Percentiles rank a stretch among this genome's conserved stretches.
These are phyloP conservation scores for Thalpophila matura DNA, from an alignment of 2,888 invertebrate species.

Conservation along the genomic window DNA sequence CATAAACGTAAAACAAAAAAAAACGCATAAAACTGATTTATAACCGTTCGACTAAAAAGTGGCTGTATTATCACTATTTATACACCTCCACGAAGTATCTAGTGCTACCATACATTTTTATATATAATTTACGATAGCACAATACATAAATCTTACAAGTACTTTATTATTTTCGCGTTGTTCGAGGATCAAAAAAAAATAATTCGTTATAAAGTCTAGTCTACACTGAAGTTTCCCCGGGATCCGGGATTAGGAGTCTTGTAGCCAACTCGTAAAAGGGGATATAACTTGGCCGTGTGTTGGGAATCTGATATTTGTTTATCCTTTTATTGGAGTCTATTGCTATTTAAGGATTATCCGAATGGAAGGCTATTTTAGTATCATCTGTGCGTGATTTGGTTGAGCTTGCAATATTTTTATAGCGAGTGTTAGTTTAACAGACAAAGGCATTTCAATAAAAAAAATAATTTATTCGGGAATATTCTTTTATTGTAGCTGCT, in stretches of 20 bases:
- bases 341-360: conserved; percentile 49
- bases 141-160: conserved; percentile 33
- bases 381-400: conserved; percentile 33
- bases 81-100: conserved; percentile 18
- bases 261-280: conserved; percentile 58
- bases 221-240: conserved; percentile 23
- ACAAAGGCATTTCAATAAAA: conserved; percentile 30
- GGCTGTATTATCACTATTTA: conserved; percentile 27
- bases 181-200: conserved; percentile 54
- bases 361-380: conserved; percentile 47
- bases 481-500: conserved; percentile 16
- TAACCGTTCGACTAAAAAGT: conserved; percentile 28
- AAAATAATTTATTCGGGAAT: conserved; percentile 15
- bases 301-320: conserved; percentile 55
- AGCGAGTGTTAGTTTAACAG: conserved; percentile 27
- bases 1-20: conserved; percentile 37
- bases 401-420: conserved; percentile 46
- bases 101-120: conserved; percentile 20
- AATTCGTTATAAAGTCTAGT: conserved; percentile 39
- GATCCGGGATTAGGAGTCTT: conserved; percentile 46
- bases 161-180: conserved; percentile 28
- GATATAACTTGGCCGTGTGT: conserved; percentile 47
- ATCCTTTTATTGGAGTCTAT: conserved; percentile 53
- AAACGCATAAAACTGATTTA: conserved; percentile 45
- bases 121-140: conserved; percentile 33